A percentile compares a stretch with the other conserved stretches of the same genome.
Conservation (phyloP, 2,797 vertebrate genomes). For the Brachyalestes nurse region DNA sequence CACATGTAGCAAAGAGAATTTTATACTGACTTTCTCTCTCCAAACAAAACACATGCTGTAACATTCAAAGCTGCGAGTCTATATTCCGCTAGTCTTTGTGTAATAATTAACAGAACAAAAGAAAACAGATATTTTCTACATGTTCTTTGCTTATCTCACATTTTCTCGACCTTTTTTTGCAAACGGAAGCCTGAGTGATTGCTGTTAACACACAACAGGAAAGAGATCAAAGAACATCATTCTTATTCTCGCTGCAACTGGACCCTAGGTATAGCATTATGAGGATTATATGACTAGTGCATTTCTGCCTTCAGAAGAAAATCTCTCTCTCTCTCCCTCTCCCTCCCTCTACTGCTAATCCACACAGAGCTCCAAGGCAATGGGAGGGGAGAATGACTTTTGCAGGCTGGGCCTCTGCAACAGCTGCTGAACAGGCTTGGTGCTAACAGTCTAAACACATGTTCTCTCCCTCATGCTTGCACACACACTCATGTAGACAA, state of each 20-base stretch:
- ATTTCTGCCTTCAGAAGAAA: neutral
- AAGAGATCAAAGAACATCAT: slow-evolving; percentile 2
- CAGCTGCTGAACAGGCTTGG: slow-evolving; percentile 66
- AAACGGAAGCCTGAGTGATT: neutral
- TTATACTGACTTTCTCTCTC: neutral
- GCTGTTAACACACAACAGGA: neutral
- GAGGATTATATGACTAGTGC: slow-evolving; percentile 15
- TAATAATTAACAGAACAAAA: neutral
- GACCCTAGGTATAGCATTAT: neutral
- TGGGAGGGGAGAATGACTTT: slow-evolving; percentile 41
- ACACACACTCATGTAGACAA: slow-evolving; percentile 13
- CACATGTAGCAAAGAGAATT: slow-evolving; percentile 28
- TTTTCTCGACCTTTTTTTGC: neutral
- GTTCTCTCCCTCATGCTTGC: slow-evolving; percentile 40
- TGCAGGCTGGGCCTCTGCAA: slow-evolving; percentile 53
- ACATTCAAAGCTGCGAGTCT: neutral
- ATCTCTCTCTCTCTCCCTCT: neutral
- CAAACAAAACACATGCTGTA: neutral
- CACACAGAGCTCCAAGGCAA: neutral
- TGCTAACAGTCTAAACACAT: slow-evolving; percentile 69
- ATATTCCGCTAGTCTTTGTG: neutral
- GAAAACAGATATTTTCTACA: neutral
- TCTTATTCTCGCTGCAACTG: slow-evolving; percentile 11
- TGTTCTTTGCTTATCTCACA: neutral
- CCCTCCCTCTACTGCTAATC: neutral